phyloP scores from a whole-genome alignment of 2,113 vertebrate genomes.

The Ciconia stormi region DNA sequence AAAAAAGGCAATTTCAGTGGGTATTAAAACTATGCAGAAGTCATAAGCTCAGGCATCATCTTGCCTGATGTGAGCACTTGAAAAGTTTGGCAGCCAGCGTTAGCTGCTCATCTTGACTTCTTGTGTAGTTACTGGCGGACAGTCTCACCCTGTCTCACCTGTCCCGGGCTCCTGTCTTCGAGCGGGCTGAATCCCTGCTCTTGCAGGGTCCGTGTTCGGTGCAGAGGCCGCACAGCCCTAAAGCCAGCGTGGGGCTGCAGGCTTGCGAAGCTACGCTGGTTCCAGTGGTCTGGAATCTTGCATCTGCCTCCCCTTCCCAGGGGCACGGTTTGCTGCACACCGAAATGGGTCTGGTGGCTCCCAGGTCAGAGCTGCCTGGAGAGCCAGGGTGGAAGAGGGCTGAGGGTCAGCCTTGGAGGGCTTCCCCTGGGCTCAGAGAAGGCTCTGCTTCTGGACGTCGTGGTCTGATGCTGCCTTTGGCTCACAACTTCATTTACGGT shows the following conservation, averaged over 20 bases:
- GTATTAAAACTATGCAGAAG: neutral
- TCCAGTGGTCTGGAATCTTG: neutral
- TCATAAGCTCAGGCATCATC: neutral
- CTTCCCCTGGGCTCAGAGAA: neutral
- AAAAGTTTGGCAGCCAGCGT: neutral
- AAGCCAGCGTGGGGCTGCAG: neutral
- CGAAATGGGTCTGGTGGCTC: accelerated
- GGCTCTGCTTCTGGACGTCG: neutral
- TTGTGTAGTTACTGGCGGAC: neutral
- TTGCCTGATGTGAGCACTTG: neutral
- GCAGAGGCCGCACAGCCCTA: neutral
- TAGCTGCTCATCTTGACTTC: neutral
- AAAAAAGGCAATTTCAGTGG: neutral
- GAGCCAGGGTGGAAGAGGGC: accelerated
- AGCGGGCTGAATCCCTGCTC: neutral
- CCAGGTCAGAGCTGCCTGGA: neutral
- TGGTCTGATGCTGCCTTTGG: neutral
- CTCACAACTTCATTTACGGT: accelerated
- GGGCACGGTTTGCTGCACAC: accelerated
- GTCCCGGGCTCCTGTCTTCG: neutral
- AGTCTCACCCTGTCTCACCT: neutral
- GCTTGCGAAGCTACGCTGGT: neutral
- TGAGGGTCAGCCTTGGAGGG: neutral
- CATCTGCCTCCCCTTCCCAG: accelerated
- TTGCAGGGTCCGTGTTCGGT: neutral